phyloP scores from a whole-genome alignment of 2,113 vertebrate species.

The Danionella cerebrum region DNA sequence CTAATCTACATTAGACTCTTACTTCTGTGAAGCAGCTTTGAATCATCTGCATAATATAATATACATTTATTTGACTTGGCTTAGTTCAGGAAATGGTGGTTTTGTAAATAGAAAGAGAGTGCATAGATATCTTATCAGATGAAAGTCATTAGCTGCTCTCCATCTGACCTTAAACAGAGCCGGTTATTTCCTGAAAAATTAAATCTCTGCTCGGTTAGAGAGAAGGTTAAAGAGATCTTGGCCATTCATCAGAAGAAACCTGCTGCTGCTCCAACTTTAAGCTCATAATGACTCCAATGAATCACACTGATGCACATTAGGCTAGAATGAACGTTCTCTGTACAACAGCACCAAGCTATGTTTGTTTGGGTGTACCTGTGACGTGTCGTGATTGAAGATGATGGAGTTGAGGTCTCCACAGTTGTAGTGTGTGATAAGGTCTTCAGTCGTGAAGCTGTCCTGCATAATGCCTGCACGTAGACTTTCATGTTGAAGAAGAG shows the following conservation, averaged over 20 bases:
- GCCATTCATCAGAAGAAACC: slow-evolving; percentile 11
- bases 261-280: slow-evolving; percentile 9
- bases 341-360: neutral
- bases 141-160: slow-evolving; percentile 50
- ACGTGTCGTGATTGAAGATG: slow-evolving; percentile 83
- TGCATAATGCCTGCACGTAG: slow-evolving; percentile 76
- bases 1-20: too few relatives aligned
- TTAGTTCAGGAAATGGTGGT: too few relatives aligned
- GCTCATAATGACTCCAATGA: slow-evolving; percentile 11
- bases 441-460: slow-evolving; percentile 75
- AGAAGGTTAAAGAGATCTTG: neutral
- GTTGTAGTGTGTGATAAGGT: slow-evolving; percentile 86
- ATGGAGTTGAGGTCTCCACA: slow-evolving; percentile 79
- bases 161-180: slow-evolving; percentile 40
- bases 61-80: too few relatives aligned
- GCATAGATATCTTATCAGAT: slow-evolving; percentile 54
- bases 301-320: neutral
- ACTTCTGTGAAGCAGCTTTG: too few relatives aligned
- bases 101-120: too few relatives aligned
- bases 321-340: neutral
- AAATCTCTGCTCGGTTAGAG: neutral
- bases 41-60: too few relatives aligned
- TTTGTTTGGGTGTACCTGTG: slow-evolving; percentile 63
- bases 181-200: neutral
- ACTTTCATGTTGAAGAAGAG: slow-evolving; percentile 77